Percentiles rank a stretch among this genome's conserved stretches.
Conservation (phyloP, 2,797 vertebrate genomes). For the Cyprinodon diabolis region DNA sequence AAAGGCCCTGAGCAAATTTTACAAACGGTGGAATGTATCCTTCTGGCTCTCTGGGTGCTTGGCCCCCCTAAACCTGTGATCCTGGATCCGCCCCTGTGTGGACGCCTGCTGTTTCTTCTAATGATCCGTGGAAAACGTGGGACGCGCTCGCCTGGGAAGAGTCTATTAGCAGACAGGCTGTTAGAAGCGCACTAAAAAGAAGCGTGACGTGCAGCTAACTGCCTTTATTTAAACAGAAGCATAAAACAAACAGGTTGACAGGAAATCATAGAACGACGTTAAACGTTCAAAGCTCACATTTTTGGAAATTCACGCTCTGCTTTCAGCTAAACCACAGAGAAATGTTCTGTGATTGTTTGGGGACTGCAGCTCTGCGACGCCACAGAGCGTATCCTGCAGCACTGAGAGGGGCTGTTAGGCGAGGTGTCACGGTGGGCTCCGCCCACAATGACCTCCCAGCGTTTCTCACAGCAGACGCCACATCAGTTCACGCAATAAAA, state of each 20-base stretch:
- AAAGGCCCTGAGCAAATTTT: too few relatives aligned
- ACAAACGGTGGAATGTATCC: too few relatives aligned
- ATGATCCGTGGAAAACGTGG: constrained; percentile 42
- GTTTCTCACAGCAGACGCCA: constrained; percentile 44
- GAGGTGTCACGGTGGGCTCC: constrained; percentile 48
- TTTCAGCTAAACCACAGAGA: neutral
- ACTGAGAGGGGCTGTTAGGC: constrained; percentile 11
- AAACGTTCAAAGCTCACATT: neutral
- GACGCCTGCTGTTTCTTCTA: constrained; percentile 44
- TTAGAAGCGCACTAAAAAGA: constrained; percentile 27
- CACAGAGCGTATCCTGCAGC: constrained; percentile 28
- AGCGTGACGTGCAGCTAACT: constrained; percentile 6
- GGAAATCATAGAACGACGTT: too few relatives aligned
- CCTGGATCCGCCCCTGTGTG: constrained; percentile 5
- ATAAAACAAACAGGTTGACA: neutral
- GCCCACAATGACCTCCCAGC: constrained; percentile 38
- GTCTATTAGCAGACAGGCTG: constrained; percentile 24
- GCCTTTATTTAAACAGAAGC: constrained; percentile 1
- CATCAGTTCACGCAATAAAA: constrained; percentile 6
- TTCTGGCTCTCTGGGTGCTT: too few relatives aligned
- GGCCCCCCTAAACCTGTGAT: too few relatives aligned
- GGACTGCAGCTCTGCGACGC: constrained; percentile 28
- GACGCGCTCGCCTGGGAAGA: constrained; percentile 23
- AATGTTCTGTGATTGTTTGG: constrained; percentile 22
- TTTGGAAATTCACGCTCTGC: neutral